Evolutionary conservation across 2,797 vertebrate genomes (phyloP), one percentile per base, ranked within the genome.

Genomic region (Pseudochirops corinnae): DNA sequence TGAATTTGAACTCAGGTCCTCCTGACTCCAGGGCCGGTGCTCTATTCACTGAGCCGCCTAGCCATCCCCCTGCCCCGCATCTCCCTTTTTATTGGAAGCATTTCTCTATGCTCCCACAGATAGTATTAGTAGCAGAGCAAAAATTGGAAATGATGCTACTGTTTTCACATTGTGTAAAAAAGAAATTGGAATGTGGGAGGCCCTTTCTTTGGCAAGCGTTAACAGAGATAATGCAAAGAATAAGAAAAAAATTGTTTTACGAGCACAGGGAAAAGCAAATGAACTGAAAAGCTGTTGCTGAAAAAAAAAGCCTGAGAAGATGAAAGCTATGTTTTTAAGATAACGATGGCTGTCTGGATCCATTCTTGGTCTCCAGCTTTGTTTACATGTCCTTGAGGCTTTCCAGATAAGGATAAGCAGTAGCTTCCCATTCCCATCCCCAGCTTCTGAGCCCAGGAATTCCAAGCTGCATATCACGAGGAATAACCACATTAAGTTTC

Each of bases 11-110:
- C 52, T 52, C 52, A 52, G 52, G 52, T 52, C 52, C 52, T 52
- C 5, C 52, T 52, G 52, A 52, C 52, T 52, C 52, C 52, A 52
- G 52, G 52, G 52, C 52, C 4, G 52, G 52, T 6, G 5, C 52
- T 52, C 3, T 52, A 4, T 52, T 52, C 52, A 0, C 52, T 52
- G 52, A 2, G 52, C 52, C 52, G 4, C 52, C 52, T 52, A 52
- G 1, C 52, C 52, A 52, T 52, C 52, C 52, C 52, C 52, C 52
- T 46, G 46, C 46, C 46, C 46, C 46, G 2, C 52, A 52, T 52
- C 52, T 12, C 99, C 99, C 0, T 99, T 99, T 97, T 98, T 99
- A 39, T 99, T 99, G 92, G 99, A 99, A 96, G 99, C 98, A 0
- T 98, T 99, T 98, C 98, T 99, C 0, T 99, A 97, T 12, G 99